Evolutionary conservation across 1,140 invertebrate species (phyloP).

Genomic region (Drosophila persimilis): DNA sequence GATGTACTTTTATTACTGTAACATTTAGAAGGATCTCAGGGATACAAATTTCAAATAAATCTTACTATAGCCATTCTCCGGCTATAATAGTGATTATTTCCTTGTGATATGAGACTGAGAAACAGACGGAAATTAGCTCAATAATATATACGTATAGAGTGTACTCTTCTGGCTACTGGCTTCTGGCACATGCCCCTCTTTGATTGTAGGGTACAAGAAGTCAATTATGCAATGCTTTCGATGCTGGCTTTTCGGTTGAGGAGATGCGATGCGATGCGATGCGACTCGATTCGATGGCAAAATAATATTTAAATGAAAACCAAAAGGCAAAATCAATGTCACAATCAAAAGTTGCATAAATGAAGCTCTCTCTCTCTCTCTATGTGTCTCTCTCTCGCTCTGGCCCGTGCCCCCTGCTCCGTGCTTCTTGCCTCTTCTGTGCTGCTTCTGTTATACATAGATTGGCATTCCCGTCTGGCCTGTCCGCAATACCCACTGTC

Average conservation of each 20-base stretch:
- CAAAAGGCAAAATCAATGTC: conserved; percentile 57
- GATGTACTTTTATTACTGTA: no score
- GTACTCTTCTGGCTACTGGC: no score
- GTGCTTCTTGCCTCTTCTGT: conserved; percentile 4
- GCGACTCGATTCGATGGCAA: not conserved
- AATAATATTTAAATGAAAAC: conserved; percentile 10
- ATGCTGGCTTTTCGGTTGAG: not conserved
- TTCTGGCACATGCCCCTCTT: no score
- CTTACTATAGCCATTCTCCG: no score
- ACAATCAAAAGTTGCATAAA: conserved; percentile 64
- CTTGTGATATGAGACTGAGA: no score
- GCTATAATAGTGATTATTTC: no score
- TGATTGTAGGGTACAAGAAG: conserved; percentile 2
- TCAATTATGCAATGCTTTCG: conserved; percentile 42
- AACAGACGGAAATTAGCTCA: no score
- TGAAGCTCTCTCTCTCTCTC: conserved; percentile 27
- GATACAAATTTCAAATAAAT: no score
- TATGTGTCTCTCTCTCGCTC: no score
- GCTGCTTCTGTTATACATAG: conserved; percentile 9
- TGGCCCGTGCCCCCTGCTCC: no score
- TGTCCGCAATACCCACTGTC: conserved; percentile 15
- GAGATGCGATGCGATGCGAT: not conserved
- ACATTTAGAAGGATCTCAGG: no score
- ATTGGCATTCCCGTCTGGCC: conserved; percentile 16
- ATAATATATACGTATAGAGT: no score